Conservation (phyloP, 1,140 invertebrate species). For the Myzus persicae region DNA sequence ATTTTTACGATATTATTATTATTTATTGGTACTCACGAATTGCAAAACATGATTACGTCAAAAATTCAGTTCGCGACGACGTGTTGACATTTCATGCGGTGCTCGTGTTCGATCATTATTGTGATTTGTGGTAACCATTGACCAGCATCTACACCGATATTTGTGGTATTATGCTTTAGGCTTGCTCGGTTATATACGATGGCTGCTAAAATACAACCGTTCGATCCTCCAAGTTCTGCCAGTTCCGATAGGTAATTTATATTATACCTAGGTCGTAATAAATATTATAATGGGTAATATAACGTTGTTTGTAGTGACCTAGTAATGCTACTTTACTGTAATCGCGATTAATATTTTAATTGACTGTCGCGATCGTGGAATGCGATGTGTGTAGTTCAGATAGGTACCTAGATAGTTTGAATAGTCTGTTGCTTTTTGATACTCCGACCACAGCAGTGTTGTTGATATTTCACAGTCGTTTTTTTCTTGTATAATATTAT, state of each 20-base stretch:
- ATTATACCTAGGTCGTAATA: background rate
- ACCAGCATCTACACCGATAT: background rate
- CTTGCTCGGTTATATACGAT: slow-evolving; percentile 64
- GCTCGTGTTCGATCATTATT: background rate
- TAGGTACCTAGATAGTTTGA: background rate
- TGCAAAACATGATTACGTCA: background rate
- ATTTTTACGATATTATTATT: background rate
- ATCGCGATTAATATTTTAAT: background rate
- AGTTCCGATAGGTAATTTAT: slow-evolving; percentile 79
- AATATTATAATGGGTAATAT: background rate
- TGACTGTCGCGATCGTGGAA: background rate
- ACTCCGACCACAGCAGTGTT: background rate
- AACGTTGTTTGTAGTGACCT: background rate
- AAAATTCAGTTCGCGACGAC: background rate
- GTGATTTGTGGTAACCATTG: background rate
- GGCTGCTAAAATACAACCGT: slow-evolving; percentile 74
- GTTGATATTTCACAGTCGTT: background rate
- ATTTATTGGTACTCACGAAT: background rate
- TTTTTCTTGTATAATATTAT: background rate
- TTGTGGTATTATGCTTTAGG: background rate
- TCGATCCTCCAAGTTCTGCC: slow-evolving; percentile 81
- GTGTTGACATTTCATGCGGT: background rate
- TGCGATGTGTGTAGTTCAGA: background rate
- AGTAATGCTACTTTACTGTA: background rate
- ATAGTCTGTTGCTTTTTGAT: background rate